Evolutionary conservation across 2,888 invertebrate genomes (phyloP), one percentile per base, ranked within the genome.

Genomic region (Phania funesta): DNA sequence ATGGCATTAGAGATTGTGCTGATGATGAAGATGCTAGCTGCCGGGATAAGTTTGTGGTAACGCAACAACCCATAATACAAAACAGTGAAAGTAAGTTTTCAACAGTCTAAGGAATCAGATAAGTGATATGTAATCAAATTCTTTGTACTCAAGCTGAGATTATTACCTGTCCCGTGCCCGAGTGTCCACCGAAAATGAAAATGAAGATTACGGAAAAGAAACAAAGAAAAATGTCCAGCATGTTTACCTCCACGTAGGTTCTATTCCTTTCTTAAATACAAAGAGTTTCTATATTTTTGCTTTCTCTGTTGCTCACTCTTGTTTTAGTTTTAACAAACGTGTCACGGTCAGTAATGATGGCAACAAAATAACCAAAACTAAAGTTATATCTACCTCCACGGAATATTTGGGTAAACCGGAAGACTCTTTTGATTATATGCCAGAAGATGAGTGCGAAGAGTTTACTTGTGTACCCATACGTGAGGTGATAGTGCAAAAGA

Each of bases 21-120:
- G 96, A 97, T 87, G 97, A 97, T 88, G 97, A 97, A 90, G 89
- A 91, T 11, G 91, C 93, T 2, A 91, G 93, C 75, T 97, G 97
- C 86, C 87, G 58, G 5, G 84, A 89, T 41, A 84, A 85, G 1
- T 87, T 88, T 20, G 84, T 85, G 0, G 85, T 89, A 0, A 76
- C 84, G n/a, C 87, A 83, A 4, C 86, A 87, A 18, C 80, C 84
- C 0, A 85, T 90, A 1, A 84, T 86, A 0, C 89, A 85, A 24
- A 84, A 83, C 26, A 89, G 86, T 54, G 86, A 88, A 56, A 87
- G 88, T 89, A 60, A 70, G 46, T 58, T 13, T n/a, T 44, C 3
- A 9, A 0, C 9, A 35, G 35, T 35, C 35, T 13, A 38, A 3
- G 1, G 35, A 38, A 38, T 38, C n/a, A 5, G 26, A 22, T 22